phyloP scores from a whole-genome alignment of 2,113 vertebrate genomes.

The Cairina moschata region DNA sequence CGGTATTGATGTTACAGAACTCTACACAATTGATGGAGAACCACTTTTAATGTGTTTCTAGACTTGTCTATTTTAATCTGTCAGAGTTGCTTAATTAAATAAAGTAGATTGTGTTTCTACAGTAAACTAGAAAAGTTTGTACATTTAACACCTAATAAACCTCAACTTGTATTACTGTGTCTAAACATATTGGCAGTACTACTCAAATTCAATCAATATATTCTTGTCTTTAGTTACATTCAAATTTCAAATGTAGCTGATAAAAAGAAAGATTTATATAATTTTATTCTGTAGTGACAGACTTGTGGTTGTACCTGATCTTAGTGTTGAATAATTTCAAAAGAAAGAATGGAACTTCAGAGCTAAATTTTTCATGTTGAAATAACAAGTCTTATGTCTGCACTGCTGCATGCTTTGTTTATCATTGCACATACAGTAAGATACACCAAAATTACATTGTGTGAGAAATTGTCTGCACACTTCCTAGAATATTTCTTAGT shows the following conservation, averaged over 20 bases:
- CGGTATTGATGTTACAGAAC: background rate
- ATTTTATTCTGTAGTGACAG: background rate
- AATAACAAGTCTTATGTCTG: background rate
- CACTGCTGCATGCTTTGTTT: background rate
- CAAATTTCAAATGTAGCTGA: background rate
- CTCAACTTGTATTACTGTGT: background rate
- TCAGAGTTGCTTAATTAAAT: background rate
- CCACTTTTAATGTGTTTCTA: background rate
- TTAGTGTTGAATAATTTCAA: background rate
- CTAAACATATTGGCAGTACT: background rate
- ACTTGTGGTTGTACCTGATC: background rate
- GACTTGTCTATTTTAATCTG: background rate
- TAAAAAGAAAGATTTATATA: background rate
- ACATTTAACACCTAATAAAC: background rate
- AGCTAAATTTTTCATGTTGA: background rate
- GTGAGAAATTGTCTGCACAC: background rate
- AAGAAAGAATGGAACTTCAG: background rate
- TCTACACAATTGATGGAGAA: background rate
- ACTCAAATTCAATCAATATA: background rate
- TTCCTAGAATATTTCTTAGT: background rate
- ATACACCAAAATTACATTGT: background rate
- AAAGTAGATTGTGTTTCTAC: background rate
- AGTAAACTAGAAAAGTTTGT: background rate
- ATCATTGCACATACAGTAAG: background rate
- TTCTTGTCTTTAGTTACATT: background rate